Percentiles rank a stretch among this genome's conserved stretches.
phyloP scores from a whole-genome alignment of 2,113 vertebrate species.

The Misgurnus anguillicaudatus region DNA sequence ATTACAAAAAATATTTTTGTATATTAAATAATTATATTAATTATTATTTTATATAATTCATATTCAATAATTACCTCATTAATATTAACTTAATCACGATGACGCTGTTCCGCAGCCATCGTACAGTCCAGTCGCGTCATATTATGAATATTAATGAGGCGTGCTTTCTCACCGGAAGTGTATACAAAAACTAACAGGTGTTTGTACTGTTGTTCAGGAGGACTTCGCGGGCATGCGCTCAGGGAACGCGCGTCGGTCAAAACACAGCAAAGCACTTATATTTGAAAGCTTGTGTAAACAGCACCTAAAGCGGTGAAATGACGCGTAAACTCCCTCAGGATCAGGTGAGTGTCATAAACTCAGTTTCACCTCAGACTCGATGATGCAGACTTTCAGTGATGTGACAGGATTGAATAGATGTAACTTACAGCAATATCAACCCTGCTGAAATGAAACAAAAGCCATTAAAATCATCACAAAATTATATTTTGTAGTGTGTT shows the following conservation, averaged over 20 bases:
- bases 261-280: conserved; percentile 3
- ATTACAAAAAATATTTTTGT: no score
- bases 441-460: no score
- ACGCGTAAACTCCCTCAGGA: background rate
- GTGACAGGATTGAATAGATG: background rate
- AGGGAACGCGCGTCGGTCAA: background rate
- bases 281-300: conserved; percentile 28
- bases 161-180: background rate
- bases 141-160: conserved; percentile 4
- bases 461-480: no score
- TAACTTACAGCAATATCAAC: no score
- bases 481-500: no score
- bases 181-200: background rate
- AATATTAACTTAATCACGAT: background rate
- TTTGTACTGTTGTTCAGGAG: no score
- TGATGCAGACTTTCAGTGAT: background rate
- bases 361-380: background rate
- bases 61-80: background rate
- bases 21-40: no score
- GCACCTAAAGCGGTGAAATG: background rate
- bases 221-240: background rate
- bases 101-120: background rate
- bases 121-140: background rate
- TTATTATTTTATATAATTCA: no score
- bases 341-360: background rate